Percentiles rank a stretch among this genome's conserved stretches.
These are phyloP conservation scores for Onychomys leucogaster DNA, from an alignment of 2,797 vertebrate genomes.

Conservation along the genomic window DNA sequence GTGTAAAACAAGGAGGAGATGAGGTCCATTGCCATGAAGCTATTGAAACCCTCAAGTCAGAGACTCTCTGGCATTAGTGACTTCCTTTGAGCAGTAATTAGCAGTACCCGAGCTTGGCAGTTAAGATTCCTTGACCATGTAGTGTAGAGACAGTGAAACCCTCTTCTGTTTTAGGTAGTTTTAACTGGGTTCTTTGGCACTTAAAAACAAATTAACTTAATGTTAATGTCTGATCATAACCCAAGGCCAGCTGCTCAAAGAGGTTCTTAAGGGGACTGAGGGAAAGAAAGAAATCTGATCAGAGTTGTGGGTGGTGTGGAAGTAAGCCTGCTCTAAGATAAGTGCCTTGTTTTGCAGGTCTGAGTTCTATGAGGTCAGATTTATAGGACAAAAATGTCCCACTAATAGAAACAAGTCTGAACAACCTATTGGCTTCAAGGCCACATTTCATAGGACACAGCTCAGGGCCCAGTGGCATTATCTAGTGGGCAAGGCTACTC, in stretches of 20 bases:
- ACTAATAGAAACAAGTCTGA: neutral
- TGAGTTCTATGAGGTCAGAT: neutral
- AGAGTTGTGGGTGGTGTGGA: neutral
- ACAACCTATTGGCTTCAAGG: neutral
- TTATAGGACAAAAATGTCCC: neutral
- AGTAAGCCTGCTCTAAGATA: neutral
- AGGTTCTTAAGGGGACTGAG: no score
- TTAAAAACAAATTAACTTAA: neutral
- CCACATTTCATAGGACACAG: neutral
- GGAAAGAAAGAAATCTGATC: neutral
- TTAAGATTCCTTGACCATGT: neutral
- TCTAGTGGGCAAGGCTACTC: neutral
- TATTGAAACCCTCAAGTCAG: no score
- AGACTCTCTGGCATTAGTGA: neutral
- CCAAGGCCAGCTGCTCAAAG: neutral
- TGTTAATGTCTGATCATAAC: neutral
- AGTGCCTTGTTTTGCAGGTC: neutral
- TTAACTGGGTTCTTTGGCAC: neutral
- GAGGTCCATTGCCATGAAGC: neutral
- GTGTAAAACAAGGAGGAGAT: neutral
- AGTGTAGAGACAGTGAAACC: neutral
- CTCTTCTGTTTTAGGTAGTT: neutral
- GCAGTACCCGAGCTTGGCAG: neutral
- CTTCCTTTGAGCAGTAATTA: neutral
- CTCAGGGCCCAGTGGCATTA: neutral